Evolutionary conservation across 2,113 vertebrate genomes (phyloP).

Genomic region (Tympanuchus pallidicinctus): DNA sequence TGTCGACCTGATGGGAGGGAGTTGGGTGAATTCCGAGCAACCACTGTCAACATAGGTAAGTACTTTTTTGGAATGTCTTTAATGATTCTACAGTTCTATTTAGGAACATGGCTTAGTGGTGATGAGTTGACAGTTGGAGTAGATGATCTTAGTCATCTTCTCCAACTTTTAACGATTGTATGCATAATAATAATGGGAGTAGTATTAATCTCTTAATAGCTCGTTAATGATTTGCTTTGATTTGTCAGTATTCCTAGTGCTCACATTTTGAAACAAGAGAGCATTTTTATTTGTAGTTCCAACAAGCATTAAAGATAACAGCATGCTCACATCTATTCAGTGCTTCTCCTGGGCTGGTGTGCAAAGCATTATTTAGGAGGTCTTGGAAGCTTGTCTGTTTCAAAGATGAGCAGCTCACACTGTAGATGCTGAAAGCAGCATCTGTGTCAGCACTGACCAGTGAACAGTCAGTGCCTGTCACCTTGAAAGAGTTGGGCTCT

Average conservation of each 20-base stretch:
- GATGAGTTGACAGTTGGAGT: no score
- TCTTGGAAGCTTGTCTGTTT: background rate
- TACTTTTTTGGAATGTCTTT: background rate
- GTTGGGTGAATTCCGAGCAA: conserved; percentile 92
- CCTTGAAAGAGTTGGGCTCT: background rate
- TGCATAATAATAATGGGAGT: background rate
- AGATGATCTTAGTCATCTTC: no score
- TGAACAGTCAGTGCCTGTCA: background rate
- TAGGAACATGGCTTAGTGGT: no score
- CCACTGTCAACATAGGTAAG: conserved; percentile 95
- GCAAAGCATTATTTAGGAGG: background rate
- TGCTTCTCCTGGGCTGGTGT: background rate
- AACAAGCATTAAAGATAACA: background rate
- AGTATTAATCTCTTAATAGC: background rate
- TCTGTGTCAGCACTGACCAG: background rate
- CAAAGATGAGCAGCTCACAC: background rate
- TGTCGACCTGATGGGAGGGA: conserved; percentile 95
- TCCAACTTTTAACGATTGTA: no score
- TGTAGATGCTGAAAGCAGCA: background rate
- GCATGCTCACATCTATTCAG: background rate
- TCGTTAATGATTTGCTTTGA: background rate
- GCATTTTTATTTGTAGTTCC: background rate
- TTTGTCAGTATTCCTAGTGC: background rate
- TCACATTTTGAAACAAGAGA: background rate
- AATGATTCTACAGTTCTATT: no score